These are phyloP conservation scores for Chionis minor DNA, from an alignment of 2,113 vertebrate species.

Conservation along the genomic window DNA sequence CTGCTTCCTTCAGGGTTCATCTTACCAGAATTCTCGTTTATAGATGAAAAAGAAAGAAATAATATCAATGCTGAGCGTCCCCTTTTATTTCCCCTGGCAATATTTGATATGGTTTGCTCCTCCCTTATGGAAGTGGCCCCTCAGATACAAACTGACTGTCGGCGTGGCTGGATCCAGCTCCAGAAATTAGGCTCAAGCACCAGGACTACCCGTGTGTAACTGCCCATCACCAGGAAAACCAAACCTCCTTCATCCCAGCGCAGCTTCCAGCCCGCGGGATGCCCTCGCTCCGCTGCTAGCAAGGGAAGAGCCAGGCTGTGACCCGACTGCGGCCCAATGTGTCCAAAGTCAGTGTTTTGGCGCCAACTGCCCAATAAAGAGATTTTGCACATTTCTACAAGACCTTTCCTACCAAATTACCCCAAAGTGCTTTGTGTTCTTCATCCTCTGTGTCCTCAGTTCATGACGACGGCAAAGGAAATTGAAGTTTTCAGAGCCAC, in stretches of 20 bases:
- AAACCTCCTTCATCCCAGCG: not conserved
- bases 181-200: not conserved
- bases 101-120: not conserved
- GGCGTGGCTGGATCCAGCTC: not conserved
- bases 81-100: not conserved
- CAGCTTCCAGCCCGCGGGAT: fast-evolving
- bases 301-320: not conserved
- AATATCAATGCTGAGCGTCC: not conserved
- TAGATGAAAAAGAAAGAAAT: not conserved
- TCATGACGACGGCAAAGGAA: fast-evolving
- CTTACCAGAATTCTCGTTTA: not conserved
- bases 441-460: fast-evolving
- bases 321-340: not conserved
- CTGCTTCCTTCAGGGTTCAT: not conserved
- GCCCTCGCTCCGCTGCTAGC: fast-evolving
- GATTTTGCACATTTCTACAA: fast-evolving
- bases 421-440: fast-evolving
- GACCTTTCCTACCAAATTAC: too few relatives aligned
- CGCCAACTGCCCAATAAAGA: fast-evolving
- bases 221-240: not conserved
- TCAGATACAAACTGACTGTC: not conserved
- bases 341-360: not conserved
- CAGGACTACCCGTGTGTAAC: fast-evolving
- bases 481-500: not conserved
- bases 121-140: not conserved